These are phyloP conservation scores for Halocaridina rubra DNA, from an alignment of 2,888 invertebrate species.

Conservation along the genomic window DNA sequence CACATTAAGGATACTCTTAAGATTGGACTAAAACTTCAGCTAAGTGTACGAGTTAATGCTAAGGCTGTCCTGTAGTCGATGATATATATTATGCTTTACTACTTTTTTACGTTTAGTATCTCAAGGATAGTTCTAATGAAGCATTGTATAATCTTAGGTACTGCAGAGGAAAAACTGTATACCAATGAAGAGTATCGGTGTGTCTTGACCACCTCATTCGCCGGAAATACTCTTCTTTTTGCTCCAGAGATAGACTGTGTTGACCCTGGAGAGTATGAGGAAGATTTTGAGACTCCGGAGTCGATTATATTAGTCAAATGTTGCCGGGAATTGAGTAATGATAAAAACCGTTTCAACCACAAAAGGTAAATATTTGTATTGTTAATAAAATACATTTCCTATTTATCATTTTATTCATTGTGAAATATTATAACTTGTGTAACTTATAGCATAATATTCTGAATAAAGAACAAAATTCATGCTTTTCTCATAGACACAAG, in stretches of 20 bases:
- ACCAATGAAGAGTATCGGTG: neutral
- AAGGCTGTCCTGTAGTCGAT: too few species aligned
- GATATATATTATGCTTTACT: too few species aligned
- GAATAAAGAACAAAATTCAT: too few species aligned
- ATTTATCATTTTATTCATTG: too few species aligned
- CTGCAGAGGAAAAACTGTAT: neutral
- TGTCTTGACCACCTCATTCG: neutral
- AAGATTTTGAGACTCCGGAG: conserved; percentile 9
- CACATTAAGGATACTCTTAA: too few species aligned
- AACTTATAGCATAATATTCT: too few species aligned
- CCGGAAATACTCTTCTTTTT: neutral
- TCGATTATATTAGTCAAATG: conserved; percentile 11
- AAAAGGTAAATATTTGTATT: neutral
- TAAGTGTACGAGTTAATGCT: too few species aligned
- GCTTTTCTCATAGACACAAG: neutral
- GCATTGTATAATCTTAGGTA: neutral
- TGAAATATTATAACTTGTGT: too few species aligned
- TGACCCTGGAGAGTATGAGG: conserved; percentile 16
- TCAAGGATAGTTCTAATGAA: too few species aligned
- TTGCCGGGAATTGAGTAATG: neutral
- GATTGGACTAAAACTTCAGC: too few species aligned
- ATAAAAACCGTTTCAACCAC: neutral
- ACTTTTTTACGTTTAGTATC: too few species aligned
- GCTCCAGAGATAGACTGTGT: conserved; percentile 15
- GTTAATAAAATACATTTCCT: too few species aligned